A percentile compares a stretch with the other conserved stretches of the same genome.
Conservation (phyloP, 2,113 vertebrate genomes). For the Phasianus colchicus region DNA sequence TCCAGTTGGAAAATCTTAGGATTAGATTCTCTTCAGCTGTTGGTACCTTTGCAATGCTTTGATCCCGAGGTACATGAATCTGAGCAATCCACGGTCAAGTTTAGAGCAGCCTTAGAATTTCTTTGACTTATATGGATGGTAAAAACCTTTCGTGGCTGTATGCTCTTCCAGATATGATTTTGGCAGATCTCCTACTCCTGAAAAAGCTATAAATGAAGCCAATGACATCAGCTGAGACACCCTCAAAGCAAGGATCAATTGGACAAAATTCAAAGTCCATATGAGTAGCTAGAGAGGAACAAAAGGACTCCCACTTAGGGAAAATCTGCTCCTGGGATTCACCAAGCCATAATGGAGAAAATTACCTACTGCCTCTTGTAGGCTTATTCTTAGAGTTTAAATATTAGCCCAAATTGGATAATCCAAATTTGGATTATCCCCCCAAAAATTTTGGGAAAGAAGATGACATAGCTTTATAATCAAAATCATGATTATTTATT, state of each 20-base stretch:
- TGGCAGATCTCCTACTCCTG: conserved; percentile 42
- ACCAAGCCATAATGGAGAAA: background rate
- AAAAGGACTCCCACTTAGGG: conserved; percentile 23
- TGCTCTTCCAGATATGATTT: conserved; percentile 26
- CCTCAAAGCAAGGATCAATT: conserved; percentile 58
- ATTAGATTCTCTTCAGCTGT: background rate
- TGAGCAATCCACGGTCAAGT: background rate
- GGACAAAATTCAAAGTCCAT: conserved; percentile 55
- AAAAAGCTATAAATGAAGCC: conserved; percentile 52
- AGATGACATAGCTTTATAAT: background rate
- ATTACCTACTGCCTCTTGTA: background rate
- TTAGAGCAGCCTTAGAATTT: conserved; percentile 23
- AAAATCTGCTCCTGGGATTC: conserved; percentile 11
- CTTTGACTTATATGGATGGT: background rate
- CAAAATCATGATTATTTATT: background rate
- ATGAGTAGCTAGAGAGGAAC: conserved; percentile 14
- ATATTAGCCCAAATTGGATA: background rate
- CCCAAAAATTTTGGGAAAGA: background rate
- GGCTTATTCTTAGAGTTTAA: background rate
- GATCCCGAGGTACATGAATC: background rate
- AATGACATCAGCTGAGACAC: conserved; percentile 44
- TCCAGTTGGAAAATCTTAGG: conserved; percentile 2
- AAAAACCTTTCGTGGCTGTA: conserved; percentile 23
- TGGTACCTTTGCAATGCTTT: background rate
- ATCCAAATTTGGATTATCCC: background rate